Percentiles rank a stretch among this genome's conserved stretches.
phyloP scores from a whole-genome alignment of 2,888 invertebrate genomes.

The Apotomis capreana region DNA sequence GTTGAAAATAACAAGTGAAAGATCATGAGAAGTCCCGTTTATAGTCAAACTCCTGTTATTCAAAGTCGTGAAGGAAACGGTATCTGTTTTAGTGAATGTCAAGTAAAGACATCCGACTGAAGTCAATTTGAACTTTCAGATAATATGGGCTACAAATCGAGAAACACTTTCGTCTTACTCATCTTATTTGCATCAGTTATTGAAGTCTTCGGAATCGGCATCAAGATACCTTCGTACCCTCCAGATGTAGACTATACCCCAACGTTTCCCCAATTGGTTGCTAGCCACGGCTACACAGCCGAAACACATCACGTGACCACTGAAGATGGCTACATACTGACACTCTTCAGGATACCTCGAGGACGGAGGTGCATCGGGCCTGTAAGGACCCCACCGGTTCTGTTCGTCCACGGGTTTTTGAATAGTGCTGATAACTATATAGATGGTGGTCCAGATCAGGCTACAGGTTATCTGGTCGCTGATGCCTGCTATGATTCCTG shows the following conservation, averaged over 20 bases:
- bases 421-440: slow-evolving; percentile 26
- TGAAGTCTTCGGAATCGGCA: neutral
- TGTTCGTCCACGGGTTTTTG: slow-evolving; percentile 33
- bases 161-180: neutral
- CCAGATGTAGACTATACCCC: slow-evolving; percentile 26
- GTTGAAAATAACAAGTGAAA: too few species aligned
- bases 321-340: slow-evolving; percentile 38
- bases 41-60: too few species aligned
- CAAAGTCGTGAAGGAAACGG: too few species aligned
- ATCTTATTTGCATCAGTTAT: neutral
- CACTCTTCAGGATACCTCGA: slow-evolving; percentile 31
- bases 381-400: slow-evolving; percentile 15
- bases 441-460: slow-evolving; percentile 36
- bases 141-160: neutral
- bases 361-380: neutral
- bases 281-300: slow-evolving; percentile 21
- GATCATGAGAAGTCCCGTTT: too few species aligned
- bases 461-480: slow-evolving; percentile 55
- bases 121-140: neutral
- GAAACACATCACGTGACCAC: slow-evolving; percentile 34
- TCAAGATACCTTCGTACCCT: slow-evolving; percentile 14
- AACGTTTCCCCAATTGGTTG: slow-evolving; percentile 15
- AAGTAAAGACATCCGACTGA: too few species aligned
- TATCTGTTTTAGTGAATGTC: too few species aligned
- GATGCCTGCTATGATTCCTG: slow-evolving; percentile 51